These are phyloP conservation scores for Chloroceryle amazona DNA, from an alignment of 2,797 vertebrate genomes.

Conservation along the genomic window DNA sequence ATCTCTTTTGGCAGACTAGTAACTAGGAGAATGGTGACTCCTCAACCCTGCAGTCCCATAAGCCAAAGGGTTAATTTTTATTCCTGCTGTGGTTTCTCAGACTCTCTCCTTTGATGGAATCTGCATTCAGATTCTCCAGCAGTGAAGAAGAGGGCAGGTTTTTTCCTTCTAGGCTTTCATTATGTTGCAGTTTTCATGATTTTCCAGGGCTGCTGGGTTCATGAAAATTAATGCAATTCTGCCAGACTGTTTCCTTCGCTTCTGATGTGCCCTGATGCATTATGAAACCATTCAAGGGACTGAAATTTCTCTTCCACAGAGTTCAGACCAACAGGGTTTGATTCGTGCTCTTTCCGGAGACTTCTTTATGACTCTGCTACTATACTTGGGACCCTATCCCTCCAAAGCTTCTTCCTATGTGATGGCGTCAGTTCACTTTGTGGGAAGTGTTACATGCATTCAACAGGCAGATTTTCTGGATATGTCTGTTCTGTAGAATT, in stretches of 20 bases:
- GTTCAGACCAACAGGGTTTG: constrained; percentile 51
- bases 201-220: constrained; percentile 76
- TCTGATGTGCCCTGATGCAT: constrained; percentile 77
- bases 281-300: constrained; percentile 68
- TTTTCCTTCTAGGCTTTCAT: constrained; percentile 71
- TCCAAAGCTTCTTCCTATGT: constrained; percentile 18
- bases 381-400: background rate
- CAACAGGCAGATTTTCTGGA: constrained; percentile 40
- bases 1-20: constrained; percentile 37
- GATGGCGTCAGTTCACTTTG: constrained; percentile 9
- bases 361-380: background rate
- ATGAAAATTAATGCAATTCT: constrained; percentile 82
- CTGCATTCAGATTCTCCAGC: constrained; percentile 68
- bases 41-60: constrained; percentile 2
- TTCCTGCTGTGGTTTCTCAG: constrained; percentile 39
- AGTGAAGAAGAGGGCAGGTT: constrained; percentile 64
- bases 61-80: constrained; percentile 69
- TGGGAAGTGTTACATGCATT: background rate
- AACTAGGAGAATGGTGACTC: background rate
- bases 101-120: constrained; percentile 68
- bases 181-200: constrained; percentile 79
- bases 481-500: background rate
- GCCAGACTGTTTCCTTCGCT: constrained; percentile 72
- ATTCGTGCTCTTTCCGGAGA: background rate
- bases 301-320: constrained; percentile 67